Base-by-base conservation (phyloP, 2,888 invertebrate species). In the Hypsopygia costalis region DNA sequence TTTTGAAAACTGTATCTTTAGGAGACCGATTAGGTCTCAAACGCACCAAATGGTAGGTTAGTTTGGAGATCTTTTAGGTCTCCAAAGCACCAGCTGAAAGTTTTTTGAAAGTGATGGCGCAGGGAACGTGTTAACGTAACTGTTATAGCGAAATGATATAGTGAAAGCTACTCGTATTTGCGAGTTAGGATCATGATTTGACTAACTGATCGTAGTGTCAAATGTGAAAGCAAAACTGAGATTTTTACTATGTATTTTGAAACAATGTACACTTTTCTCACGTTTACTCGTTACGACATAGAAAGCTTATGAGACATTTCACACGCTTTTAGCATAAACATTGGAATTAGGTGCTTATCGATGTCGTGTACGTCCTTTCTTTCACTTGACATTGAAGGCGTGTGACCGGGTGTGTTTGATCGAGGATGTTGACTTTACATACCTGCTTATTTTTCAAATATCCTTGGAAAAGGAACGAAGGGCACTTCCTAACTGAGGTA, bases 381-480 rank as follows among this genome's bases (percentile, higher is more conserved):
- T 76, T 86, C 74, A 78, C 78, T 82, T 86, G 85, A 86, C 87
- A 86, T 85, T 86, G 85, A 73, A 40, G 63, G 63, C 57, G 52
- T 62, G 56, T 69, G 77, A 74, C 74, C 69, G 70, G 72, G 45
- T 54, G 58, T 44, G 48, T 53, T 65, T 55, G 66, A 75, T 74
- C 70, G 25, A 25, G 25, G 25, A 25, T 8, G 6, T 25, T 25
- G 25, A 25, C 25, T 25, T 43, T 53, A 34, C 38, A 46, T 57
- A 48, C 47, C 44, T 44, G 45, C 31, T 41, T 32, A 40, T 34
- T 44, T 46, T 48, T 52, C 51, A 44, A 52, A 51, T 52, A 48
- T 45, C 49, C 45, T 43, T 47, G 29, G 16, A 4, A 16, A 4
- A 16, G 16, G 3, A 16, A 16, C 4, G 16, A 16, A 16, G 16